Evolutionary conservation across 2,888 invertebrate species (phyloP).

Genomic region (Tenthredo amoena): DNA sequence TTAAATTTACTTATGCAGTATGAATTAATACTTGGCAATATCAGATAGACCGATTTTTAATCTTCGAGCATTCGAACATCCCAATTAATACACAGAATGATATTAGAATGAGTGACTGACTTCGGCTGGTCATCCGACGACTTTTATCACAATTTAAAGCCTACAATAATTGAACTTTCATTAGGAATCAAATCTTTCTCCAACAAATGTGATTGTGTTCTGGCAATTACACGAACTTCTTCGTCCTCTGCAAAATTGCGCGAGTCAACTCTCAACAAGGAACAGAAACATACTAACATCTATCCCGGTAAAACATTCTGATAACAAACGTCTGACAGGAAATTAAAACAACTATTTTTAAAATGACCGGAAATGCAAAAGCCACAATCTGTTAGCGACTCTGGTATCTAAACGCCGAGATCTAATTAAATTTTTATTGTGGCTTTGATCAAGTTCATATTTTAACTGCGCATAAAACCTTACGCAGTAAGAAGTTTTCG

Average conservation of each 20-base stretch:
- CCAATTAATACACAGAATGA: not conserved
- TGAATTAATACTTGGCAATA: not conserved
- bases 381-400: not conserved
- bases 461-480: not conserved
- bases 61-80: not conserved
- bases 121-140: not conserved
- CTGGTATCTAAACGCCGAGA: not conserved
- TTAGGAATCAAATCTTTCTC: not conserved
- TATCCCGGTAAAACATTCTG: not conserved
- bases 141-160: not conserved
- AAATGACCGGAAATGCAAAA: not conserved
- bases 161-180: not conserved
- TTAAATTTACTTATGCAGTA: not conserved
- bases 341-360: constrained; percentile 2
- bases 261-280: constrained; percentile 47
- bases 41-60: not conserved
- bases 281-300: constrained; percentile 49
- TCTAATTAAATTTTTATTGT: constrained; percentile 1
- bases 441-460: not conserved
- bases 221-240: not conserved
- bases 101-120: not conserved
- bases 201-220: not conserved
- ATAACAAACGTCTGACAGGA: constrained; percentile 2
- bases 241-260: not conserved
- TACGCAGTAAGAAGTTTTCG: not conserved